Base-by-base conservation (phyloP, 2,888 invertebrate species). In the Drosophila nigricruria region DNA sequence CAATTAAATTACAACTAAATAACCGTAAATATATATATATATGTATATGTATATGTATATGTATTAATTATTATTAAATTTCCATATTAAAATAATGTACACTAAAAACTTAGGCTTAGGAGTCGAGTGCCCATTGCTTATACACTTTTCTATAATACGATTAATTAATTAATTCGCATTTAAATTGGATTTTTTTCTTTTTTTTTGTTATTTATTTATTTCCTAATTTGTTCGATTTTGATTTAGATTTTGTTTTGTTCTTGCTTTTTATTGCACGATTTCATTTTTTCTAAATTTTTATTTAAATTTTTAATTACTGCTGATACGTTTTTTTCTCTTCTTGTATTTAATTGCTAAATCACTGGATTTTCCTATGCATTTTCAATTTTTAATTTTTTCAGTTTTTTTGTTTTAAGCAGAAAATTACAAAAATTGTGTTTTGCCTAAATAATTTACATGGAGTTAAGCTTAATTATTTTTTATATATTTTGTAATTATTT, bases 1-100 rank as follows among this genome's bases (percentile, higher is more conserved):
- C 66, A 85, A 64, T 62, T 68, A 53, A 77, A 64, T 83, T 86
- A 83, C 83, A 83, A 83, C 86, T 86, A 83, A 86, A 86, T 83
- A 83, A 86, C 86, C 77, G 81, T 83, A 86, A 70, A 60, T 63
- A n/a, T 63, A 25, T 64, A 49, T 62, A 59, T 63, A 18, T 63
- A 9, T 58, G 18, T 60, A 38, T 57, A 42, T 54, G 45, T 63
- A 47, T 62, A n/a, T 54, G 12, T 57, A 45, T 60, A 56, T 49
- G 54, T 6, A 42, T 65, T 68, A 40, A 56, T 57, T 58, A 50
- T 62, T 73, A 68, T 58, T 67, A 50, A 59, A 54, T 70, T 59
- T 50, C 20, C 43, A 30, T 40, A 43, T 63, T 64, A 20, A 79
- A 79, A 43, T 74, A 79, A 71, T 78, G 16, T 77, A 77, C 70